These are phyloP conservation scores for Lepidurus packardi DNA, from an alignment of 1,140 invertebrate species.

Conservation along the genomic window DNA sequence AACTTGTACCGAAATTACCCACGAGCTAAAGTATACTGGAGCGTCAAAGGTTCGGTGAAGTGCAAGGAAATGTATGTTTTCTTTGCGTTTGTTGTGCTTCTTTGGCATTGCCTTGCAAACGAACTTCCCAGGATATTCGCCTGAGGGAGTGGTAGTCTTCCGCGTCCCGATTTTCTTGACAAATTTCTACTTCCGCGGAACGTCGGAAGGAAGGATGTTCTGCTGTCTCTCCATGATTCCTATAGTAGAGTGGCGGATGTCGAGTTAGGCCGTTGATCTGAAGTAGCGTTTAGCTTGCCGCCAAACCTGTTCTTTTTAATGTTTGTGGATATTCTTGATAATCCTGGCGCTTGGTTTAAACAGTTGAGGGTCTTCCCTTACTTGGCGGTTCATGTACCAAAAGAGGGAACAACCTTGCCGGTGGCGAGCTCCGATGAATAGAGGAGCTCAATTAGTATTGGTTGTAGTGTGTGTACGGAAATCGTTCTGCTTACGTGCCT, in stretches of 20 bases:
- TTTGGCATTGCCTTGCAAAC: background rate
- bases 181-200: background rate
- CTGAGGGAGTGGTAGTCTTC: background rate
- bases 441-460: background rate
- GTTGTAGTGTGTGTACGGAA: background rate
- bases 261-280: background rate
- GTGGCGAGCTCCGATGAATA: background rate
- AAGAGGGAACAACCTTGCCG: background rate
- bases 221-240: background rate
- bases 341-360: background rate
- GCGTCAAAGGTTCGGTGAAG: too few relatives aligned
- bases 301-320: background rate
- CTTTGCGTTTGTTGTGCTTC: background rate
- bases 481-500: background rate
- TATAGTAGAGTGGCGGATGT: background rate
- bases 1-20: too few relatives aligned
- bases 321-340: background rate
- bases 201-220: background rate
- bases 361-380: background rate
- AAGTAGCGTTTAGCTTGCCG: background rate
- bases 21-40: too few relatives aligned
- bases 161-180: background rate
- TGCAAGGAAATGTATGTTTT: background rate
- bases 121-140: background rate
- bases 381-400: background rate